Percentiles rank a stretch among this genome's conserved stretches.
phyloP scores from a whole-genome alignment of 2,888 invertebrate genomes.

The Folsomia candida region DNA sequence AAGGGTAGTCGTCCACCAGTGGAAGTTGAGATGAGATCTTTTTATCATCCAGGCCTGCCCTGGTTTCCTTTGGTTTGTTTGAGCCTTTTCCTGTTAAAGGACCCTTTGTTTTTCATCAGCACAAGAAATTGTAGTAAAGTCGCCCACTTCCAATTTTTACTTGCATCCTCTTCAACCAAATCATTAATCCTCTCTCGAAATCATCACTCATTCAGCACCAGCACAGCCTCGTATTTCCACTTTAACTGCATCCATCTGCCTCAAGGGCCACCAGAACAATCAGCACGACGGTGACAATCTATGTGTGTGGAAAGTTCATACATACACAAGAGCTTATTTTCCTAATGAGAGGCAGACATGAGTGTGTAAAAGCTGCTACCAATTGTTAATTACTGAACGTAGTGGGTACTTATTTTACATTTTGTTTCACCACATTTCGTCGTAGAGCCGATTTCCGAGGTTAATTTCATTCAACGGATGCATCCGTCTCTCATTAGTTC shows the following conservation, averaged over 20 bases:
- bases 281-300: background rate
- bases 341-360: slow-evolving; percentile 38
- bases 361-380: slow-evolving; percentile 5
- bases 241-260: background rate
- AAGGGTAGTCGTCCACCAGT: no score
- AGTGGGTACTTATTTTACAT: no score
- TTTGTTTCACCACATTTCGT: no score
- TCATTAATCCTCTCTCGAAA: background rate
- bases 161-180: background rate
- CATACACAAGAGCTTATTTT: slow-evolving; percentile 28
- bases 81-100: background rate
- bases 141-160: background rate
- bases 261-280: background rate
- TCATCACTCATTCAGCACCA: background rate
- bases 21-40: background rate
- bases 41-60: background rate
- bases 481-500: background rate
- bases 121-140: background rate
- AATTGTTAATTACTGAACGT: no score
- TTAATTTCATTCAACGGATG: no score
- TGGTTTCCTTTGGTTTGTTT: background rate
- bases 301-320: background rate
- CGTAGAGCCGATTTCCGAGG: no score
- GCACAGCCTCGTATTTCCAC: background rate
- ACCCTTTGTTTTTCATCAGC: background rate